phyloP scores from a whole-genome alignment of 2,797 vertebrate genomes.

The Mormyrus hasselquistii region DNA sequence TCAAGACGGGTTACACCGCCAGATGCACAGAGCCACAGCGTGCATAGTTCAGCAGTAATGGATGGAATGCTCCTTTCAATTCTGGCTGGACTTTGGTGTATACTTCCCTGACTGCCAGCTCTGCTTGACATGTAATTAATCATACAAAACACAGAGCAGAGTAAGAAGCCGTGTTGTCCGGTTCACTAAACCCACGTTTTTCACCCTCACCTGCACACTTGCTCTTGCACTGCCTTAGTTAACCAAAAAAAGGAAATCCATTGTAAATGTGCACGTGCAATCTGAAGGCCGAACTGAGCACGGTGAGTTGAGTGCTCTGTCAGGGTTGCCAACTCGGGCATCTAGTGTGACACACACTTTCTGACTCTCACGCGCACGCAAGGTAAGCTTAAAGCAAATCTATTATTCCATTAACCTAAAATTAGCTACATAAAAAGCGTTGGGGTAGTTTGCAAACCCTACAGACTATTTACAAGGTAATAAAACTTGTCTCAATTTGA shows the following conservation, averaged over 20 bases:
- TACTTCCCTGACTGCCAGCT: constrained; percentile 38
- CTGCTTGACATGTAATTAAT: constrained; percentile 46
- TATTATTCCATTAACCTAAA: not conserved
- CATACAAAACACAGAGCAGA: constrained; percentile 42
- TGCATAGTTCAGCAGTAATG: not conserved
- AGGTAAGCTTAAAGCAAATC: not conserved
- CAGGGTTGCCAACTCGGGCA: not conserved
- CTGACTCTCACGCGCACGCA: not conserved
- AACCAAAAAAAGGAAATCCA: not conserved
- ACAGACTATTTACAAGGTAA: not conserved
- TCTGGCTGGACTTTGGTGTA: constrained; percentile 36
- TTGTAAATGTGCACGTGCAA: not conserved
- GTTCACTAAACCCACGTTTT: not conserved
- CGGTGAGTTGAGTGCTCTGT: not conserved
- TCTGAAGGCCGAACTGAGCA: not conserved
- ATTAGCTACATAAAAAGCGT: not conserved
- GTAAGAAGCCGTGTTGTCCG: constrained; percentile 34
- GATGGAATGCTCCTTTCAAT: constrained; percentile 26
- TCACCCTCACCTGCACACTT: not conserved
- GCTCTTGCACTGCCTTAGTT: not conserved
- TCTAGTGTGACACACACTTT: not conserved
- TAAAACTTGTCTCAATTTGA: not conserved
- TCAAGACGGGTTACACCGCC: not conserved
- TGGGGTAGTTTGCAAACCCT: not conserved
- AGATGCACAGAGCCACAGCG: not conserved